These are phyloP conservation scores for Rhabdomys dilectus DNA, from an alignment of 2,113 vertebrate species.

Conservation along the genomic window DNA sequence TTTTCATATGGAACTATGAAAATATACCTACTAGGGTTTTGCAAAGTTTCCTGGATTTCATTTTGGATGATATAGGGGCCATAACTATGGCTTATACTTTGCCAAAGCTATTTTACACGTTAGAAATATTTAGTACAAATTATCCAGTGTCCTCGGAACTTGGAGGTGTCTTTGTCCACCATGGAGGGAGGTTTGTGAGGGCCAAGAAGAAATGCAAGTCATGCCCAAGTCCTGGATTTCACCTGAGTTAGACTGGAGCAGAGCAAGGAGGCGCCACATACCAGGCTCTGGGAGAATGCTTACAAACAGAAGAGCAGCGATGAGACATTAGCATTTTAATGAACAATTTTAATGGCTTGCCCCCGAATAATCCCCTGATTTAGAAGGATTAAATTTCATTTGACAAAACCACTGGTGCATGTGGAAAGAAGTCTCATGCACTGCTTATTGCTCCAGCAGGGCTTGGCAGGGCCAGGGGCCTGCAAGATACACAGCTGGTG, in stretches of 20 bases:
- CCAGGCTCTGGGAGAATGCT: neutral
- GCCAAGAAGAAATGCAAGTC: neutral
- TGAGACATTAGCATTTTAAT: slow-evolving; percentile 45
- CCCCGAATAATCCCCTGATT: slow-evolving; percentile 71
- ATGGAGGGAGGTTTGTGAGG: neutral
- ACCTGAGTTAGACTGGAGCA: neutral
- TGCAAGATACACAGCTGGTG: neutral
- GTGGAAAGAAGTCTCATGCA: slow-evolving; percentile 46
- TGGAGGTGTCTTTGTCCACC: neutral
- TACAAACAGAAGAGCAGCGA: slow-evolving; percentile 7
- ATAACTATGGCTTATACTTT: neutral
- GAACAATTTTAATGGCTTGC: slow-evolving; percentile 66
- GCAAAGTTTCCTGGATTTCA: neutral
- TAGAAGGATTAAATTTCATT: slow-evolving; percentile 71
- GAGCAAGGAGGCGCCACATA: neutral
- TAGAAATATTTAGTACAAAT: neutral
- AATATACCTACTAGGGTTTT: neutral
- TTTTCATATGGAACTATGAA: neutral
- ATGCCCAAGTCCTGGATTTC: neutral
- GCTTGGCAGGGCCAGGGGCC: neutral
- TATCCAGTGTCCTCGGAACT: neutral
- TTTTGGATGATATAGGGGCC: neutral
- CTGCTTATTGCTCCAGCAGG: neutral
- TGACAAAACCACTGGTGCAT: slow-evolving; percentile 59
- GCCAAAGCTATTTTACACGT: neutral